Conservation (phyloP, 1,140 invertebrate species). For the Drosophila dunni region DNA sequence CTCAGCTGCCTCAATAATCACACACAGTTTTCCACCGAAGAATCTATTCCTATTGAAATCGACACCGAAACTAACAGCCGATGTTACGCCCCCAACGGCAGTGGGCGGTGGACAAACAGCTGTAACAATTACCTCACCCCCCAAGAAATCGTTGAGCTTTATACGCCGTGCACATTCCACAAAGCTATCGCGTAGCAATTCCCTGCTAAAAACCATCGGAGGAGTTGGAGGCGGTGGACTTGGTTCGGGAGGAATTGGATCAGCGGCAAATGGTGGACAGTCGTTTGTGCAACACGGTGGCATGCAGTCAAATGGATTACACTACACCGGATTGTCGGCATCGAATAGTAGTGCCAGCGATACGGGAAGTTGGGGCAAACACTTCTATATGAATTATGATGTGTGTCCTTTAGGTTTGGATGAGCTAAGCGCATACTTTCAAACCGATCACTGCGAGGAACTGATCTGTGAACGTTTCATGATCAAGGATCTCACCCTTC, state of each 20-base stretch:
- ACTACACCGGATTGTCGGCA: constrained; percentile 30
- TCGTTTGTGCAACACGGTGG: constrained; percentile 68
- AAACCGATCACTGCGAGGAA: constrained; percentile 77
- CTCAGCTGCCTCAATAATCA: constrained; percentile 70
- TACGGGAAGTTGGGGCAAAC: constrained; percentile 85
- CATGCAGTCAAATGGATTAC: constrained; percentile 44
- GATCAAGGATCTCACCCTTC: constrained; percentile 68
- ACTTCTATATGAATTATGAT: constrained; percentile 76
- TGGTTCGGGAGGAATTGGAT: neutral
- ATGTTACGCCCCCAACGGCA: constrained; percentile 31
- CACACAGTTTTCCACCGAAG: constrained; percentile 81
- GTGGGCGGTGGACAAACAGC: constrained; percentile 1
- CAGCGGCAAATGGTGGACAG: constrained; percentile 10
- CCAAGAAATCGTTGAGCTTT: constrained; percentile 86
- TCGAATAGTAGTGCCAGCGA: constrained; percentile 83
- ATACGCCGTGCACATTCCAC: constrained; percentile 90
- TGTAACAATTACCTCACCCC: constrained; percentile 59
- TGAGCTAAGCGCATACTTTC: constrained; percentile 76
- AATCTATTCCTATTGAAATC: constrained; percentile 83
- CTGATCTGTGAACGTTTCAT: constrained; percentile 82
- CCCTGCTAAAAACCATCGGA: constrained; percentile 85
- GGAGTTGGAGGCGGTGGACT: constrained; percentile 13
- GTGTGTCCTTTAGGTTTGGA: constrained; percentile 76
- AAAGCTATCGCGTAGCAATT: constrained; percentile 89
- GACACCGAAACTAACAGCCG: constrained; percentile 64